Percentiles rank a stretch among this genome's conserved stretches.
Evolutionary conservation across 2,113 vertebrate genomes (phyloP).

Genomic region (Tyto alba): DNA sequence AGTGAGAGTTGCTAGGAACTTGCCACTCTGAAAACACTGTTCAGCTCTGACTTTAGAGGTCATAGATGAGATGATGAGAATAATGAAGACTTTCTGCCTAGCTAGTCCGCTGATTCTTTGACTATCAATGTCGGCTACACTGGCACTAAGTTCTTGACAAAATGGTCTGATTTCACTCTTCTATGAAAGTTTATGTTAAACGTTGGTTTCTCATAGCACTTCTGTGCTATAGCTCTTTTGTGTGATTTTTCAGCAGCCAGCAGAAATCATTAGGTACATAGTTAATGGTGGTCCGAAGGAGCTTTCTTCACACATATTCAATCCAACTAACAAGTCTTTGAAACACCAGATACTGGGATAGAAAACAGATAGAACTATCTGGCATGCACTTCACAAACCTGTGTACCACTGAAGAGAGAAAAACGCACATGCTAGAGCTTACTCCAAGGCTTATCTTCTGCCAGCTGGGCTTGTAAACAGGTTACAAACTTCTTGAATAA

Average conservation of each 20-base stretch:
- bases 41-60: not conserved
- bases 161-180: not conserved
- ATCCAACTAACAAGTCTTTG: not conserved
- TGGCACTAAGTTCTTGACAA: not conserved
- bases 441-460: not conserved
- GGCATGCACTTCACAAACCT: not conserved
- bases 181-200: not conserved
- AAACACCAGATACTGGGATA: not conserved
- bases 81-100: not conserved
- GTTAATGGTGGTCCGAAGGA: not conserved
- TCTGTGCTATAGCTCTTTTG: not conserved
- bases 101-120: not conserved
- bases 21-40: not conserved
- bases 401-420: not conserved
- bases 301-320: not conserved
- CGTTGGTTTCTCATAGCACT: not conserved
- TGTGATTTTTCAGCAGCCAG: not conserved
- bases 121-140: not conserved
- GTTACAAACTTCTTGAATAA: conserved; percentile 23
- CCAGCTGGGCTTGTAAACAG: conserved; percentile 36
- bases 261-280: not conserved
- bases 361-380: not conserved
- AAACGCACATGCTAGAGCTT: not conserved
- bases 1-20: not conserved
- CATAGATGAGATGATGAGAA: not conserved